phyloP scores from a whole-genome alignment of 2,888 invertebrate genomes.

The Drosophila paracracens region DNA sequence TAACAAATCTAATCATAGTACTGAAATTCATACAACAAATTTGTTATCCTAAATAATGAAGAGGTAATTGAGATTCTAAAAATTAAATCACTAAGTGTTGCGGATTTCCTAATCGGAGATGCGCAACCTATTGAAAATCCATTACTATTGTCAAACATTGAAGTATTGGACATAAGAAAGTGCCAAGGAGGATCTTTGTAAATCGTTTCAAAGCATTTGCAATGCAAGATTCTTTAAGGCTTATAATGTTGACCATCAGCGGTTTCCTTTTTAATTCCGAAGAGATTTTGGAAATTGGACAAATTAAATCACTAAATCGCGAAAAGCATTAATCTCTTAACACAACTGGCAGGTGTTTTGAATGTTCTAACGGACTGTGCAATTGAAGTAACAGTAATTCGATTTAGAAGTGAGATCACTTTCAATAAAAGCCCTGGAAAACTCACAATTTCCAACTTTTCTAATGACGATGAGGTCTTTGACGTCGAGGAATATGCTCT shows the following conservation, averaged over 20 bases:
- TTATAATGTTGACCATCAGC: background rate
- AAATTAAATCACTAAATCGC: background rate
- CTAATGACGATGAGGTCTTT: background rate
- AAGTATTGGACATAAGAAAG: background rate
- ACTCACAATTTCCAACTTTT: background rate
- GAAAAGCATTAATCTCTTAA: background rate
- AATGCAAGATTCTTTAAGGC: slow-evolving; percentile 1
- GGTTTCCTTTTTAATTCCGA: background rate
- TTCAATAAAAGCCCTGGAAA: too few species aligned
- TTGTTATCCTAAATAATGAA: slow-evolving; percentile 2
- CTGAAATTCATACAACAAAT: background rate
- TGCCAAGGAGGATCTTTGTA: background rate
- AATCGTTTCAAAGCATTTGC: slow-evolving; percentile 1
- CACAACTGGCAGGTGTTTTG: background rate
- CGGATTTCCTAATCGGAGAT: background rate
- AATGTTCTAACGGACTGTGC: too few species aligned
- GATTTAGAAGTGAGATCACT: too few species aligned
- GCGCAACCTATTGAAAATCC: background rate
- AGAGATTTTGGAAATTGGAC: background rate
- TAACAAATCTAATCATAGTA: background rate
- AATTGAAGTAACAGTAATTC: too few species aligned
- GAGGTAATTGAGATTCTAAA: slow-evolving; percentile 1
- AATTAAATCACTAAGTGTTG: background rate
- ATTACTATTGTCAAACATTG: background rate
- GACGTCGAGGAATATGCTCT: background rate